Conservation (phyloP, 2,888 invertebrate genomes). For the Platycheirus albimanus region DNA sequence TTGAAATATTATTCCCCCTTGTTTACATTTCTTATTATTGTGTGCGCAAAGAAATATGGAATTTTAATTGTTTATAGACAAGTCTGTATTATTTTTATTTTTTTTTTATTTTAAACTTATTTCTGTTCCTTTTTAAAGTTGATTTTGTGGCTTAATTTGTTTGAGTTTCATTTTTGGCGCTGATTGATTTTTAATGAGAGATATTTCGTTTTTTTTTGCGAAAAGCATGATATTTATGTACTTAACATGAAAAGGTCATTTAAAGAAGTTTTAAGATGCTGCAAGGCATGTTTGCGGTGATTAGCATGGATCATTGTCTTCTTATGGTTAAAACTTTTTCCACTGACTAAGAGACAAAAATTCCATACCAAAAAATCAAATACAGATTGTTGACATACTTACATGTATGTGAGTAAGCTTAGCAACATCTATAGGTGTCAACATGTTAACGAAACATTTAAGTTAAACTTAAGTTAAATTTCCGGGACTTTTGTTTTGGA, state of each 20-base stretch:
- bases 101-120: slow-evolving; percentile 7
- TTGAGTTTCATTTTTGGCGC: slow-evolving; percentile 38
- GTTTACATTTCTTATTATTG: slow-evolving; percentile 57
- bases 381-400: too few species aligned
- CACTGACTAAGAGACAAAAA: too few species aligned
- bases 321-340: background rate
- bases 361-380: too few species aligned
- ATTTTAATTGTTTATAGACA: slow-evolving; percentile 37
- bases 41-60: slow-evolving; percentile 10
- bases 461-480: too few species aligned
- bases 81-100: slow-evolving; percentile 12
- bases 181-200: slow-evolving; percentile 63
- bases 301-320: slow-evolving; percentile 18
- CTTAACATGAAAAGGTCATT: slow-evolving; percentile 8
- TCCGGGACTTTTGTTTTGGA: too few species aligned
- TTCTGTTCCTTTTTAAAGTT: slow-evolving; percentile 13
- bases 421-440: too few species aligned
- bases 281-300: background rate
- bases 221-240: background rate
- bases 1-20: slow-evolving; percentile 41
- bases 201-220: background rate
- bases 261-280: background rate
- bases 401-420: too few species aligned
- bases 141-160: slow-evolving; percentile 57
- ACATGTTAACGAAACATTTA: too few species aligned